These are phyloP conservation scores for Triplophysa yarkandensis DNA, from an alignment of 2,797 vertebrate species.

Conservation along the genomic window DNA sequence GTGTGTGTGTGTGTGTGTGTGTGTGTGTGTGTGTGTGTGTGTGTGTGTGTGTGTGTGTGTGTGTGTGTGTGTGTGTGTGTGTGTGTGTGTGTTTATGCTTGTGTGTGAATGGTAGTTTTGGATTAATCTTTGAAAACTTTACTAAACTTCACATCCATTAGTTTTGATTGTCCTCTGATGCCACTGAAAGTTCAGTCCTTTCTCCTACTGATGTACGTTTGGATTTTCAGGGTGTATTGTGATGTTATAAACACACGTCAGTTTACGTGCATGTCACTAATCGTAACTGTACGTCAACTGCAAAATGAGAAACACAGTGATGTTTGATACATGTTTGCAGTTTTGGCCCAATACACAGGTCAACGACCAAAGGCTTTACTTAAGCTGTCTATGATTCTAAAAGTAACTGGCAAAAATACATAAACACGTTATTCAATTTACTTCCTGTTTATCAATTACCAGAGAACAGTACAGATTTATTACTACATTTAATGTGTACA, in stretches of 20 bases:
- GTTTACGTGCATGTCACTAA: not conserved
- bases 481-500: too few relatives aligned
- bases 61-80: too few relatives aligned
- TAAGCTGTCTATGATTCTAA: not conserved
- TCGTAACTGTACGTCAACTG: not conserved
- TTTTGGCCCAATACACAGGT: not conserved
- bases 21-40: not conserved
- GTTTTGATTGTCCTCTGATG: too few relatives aligned
- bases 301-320: slow-evolving; percentile 1
- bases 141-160: too few relatives aligned
- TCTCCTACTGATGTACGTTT: not conserved
- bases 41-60: not conserved
- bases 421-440: not conserved
- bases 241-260: not conserved
- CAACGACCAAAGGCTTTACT: slow-evolving; percentile 18
- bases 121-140: too few relatives aligned
- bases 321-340: too few relatives aligned
- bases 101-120: too few relatives aligned
- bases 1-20: too few relatives aligned
- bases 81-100: too few relatives aligned
- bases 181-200: too few relatives aligned
- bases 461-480: too few relatives aligned
- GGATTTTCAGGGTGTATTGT: not conserved
- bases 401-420: not conserved
- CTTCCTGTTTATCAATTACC: too few relatives aligned